Percentiles rank a stretch among this genome's conserved stretches.
Evolutionary conservation across 2,888 invertebrate genomes (phyloP).

Genomic region (Laspeyria flexula): DNA sequence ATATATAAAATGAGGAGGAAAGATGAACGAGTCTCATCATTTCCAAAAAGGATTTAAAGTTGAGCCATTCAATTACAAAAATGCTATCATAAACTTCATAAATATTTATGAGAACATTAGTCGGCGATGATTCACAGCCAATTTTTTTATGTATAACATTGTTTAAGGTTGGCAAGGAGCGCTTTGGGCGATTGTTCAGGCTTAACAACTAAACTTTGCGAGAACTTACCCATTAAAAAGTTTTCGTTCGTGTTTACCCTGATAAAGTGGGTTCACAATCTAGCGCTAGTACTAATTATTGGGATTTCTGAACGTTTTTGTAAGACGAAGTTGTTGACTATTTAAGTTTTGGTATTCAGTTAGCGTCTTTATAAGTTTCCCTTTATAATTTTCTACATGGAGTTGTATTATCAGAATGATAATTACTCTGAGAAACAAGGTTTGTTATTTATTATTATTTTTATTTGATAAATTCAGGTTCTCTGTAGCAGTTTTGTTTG

Average conservation of each 20-base stretch:
- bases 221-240: constrained; percentile 56
- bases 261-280: constrained; percentile 36
- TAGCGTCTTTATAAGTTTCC: background rate
- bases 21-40: background rate
- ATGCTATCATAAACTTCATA: background rate
- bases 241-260: constrained; percentile 40
- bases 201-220: constrained; percentile 45
- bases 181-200: constrained; percentile 46
- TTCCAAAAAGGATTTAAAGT: background rate
- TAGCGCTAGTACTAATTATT: constrained; percentile 38
- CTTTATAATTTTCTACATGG: background rate
- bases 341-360: background rate
- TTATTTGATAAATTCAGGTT: too few relatives aligned
- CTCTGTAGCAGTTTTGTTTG: too few relatives aligned
- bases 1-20: background rate
- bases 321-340: background rate
- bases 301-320: constrained; percentile 15
- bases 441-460: too few relatives aligned
- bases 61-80: background rate
- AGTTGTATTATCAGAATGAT: too few relatives aligned
- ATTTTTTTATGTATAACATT: constrained; percentile 18
- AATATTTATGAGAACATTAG: constrained; percentile 8
- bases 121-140: constrained; percentile 4
- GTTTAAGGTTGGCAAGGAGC: constrained; percentile 34
- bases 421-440: too few relatives aligned